Conservation (phyloP, 1,140 invertebrate species). For the Aphis craccivora region DNA sequence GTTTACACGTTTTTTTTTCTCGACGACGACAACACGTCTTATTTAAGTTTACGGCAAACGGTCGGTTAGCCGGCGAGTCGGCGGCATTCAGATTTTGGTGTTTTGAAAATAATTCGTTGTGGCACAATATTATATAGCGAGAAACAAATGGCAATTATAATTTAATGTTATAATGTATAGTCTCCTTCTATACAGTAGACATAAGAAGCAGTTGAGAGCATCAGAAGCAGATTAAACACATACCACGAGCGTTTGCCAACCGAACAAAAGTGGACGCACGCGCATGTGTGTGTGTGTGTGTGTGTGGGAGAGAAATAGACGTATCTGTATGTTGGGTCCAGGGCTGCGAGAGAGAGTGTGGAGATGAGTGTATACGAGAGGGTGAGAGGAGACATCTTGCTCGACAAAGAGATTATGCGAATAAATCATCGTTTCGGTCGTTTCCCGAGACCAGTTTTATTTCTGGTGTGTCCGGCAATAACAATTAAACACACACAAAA, state of each 20-base stretch:
- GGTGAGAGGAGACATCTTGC: neutral
- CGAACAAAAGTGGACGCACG: neutral
- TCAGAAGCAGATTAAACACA: conserved; percentile 15
- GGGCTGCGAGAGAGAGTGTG: neutral
- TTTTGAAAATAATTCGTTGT: neutral
- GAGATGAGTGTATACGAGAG: neutral
- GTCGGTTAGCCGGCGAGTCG: neutral
- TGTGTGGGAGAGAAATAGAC: neutral
- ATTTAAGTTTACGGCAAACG: neutral
- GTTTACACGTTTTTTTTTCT: conserved; percentile 12
- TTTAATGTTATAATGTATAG: neutral
- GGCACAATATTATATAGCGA: neutral
- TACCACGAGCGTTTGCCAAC: conserved; percentile 32
- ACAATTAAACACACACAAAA: conserved; percentile 40
- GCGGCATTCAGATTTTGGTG: neutral
- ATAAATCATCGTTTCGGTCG: conserved; percentile 54
- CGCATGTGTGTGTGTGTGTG: neutral
- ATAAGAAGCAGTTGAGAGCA: neutral
- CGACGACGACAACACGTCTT: neutral
- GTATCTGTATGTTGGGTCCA: neutral
- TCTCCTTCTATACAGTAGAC: neutral
- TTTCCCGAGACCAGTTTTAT: conserved; percentile 50
- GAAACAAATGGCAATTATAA: conserved; percentile 37
- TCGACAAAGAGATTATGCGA: conserved; percentile 47
- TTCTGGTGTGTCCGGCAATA: conserved; percentile 42